Percentiles rank a stretch among this genome's conserved stretches.
Evolutionary conservation across 2,888 invertebrate species (phyloP).

Genomic region (Ctenicera cuprea): DNA sequence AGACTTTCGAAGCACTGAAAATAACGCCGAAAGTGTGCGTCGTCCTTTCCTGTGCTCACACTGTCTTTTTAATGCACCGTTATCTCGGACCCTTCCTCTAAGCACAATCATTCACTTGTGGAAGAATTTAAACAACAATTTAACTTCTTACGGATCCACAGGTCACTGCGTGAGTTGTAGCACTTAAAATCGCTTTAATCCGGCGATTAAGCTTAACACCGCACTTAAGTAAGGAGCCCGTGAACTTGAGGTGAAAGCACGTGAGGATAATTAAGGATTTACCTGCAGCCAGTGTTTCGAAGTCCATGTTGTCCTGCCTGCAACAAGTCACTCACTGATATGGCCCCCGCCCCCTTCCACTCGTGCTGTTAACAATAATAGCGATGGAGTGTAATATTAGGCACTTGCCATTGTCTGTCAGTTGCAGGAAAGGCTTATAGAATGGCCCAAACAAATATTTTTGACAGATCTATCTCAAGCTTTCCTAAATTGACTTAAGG

Average conservation of each 20-base stretch:
- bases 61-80: conserved; percentile 49
- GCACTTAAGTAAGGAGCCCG: conserved; percentile 39
- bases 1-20: conserved; percentile 13
- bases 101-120: conserved; percentile 68
- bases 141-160: conserved; percentile 59
- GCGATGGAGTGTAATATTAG: conserved; percentile 60
- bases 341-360: conserved; percentile 60
- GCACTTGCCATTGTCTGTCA: conserved; percentile 57
- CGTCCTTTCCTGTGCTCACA: conserved; percentile 39
- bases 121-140: conserved; percentile 64
- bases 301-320: conserved; percentile 64
- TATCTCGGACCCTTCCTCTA: conserved; percentile 52
- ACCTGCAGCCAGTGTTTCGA: conserved; percentile 71
- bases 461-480: conserved; percentile 26
- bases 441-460: conserved; percentile 28
- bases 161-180: conserved; percentile 55
- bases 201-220: conserved; percentile 44
- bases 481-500: background rate
- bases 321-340: conserved; percentile 63
- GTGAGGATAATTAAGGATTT: conserved; percentile 60
- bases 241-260: conserved; percentile 44
- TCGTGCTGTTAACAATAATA: conserved; percentile 54
- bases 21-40: conserved; percentile 32
- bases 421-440: conserved; percentile 47
- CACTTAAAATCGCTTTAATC: conserved; percentile 50